Conservation (phyloP, 2,797 vertebrate genomes). For the Dallia pectoralis region DNA sequence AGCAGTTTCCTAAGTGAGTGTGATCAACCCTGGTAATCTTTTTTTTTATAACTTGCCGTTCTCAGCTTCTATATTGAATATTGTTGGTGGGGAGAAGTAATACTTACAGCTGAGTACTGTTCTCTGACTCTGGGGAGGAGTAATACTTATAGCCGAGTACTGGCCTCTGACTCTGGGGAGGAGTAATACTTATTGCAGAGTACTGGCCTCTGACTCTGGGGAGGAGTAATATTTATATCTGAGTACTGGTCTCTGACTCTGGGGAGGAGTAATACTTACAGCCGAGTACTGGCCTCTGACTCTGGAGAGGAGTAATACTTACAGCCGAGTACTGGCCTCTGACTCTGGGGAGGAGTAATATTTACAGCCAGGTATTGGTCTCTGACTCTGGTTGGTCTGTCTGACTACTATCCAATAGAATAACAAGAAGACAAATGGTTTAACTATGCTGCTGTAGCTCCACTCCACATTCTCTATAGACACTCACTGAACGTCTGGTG, state of each 20-base stretch:
- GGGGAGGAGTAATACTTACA: slow-evolving; percentile 58
- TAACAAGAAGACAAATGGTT: background rate
- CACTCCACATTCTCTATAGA: slow-evolving; percentile 12
- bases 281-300: no score
- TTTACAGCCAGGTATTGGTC: slow-evolving; percentile 23
- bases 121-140: slow-evolving; percentile 9
- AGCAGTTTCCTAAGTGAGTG: slow-evolving; percentile 45
- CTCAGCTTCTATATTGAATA: slow-evolving; percentile 63
- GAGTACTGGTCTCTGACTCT: slow-evolving; percentile 4
- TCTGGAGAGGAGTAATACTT: slow-evolving; percentile 61
- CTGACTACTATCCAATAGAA: slow-evolving; percentile 18
- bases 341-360: slow-evolving; percentile 61
- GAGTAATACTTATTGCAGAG: no score
- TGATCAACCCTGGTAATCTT: slow-evolving; percentile 70
- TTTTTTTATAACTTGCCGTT: slow-evolving; percentile 55
- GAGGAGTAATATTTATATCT: no score
- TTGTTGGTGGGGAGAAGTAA: slow-evolving; percentile 60
- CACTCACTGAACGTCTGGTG: background rate
- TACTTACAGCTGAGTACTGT: slow-evolving; percentile 30
- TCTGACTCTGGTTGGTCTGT: slow-evolving; percentile 23
- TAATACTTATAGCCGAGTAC: no score
- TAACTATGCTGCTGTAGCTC: slow-evolving; percentile 5
- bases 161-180: slow-evolving; percentile 3
- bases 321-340: slow-evolving; percentile 8
- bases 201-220: slow-evolving; percentile 3